Conservation (phyloP, 2,113 vertebrate species). For the Pristiophorus japonicus region DNA sequence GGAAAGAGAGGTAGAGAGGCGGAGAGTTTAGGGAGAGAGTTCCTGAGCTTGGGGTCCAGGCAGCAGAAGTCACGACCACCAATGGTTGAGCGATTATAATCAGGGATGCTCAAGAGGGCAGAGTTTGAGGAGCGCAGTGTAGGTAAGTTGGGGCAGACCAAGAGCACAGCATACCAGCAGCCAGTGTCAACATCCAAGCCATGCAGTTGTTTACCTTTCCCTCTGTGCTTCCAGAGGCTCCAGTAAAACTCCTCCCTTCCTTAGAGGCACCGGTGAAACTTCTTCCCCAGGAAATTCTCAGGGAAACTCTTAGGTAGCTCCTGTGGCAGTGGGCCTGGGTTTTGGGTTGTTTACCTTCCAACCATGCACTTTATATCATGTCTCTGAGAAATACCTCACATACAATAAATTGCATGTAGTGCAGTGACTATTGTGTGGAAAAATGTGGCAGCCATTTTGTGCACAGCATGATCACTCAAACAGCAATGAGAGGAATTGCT, state of each 20-base stretch:
- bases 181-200: background rate
- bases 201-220: background rate
- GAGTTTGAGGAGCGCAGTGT: no score
- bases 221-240: background rate
- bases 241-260: background rate
- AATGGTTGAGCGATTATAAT: no score
- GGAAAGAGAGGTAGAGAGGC: no score
- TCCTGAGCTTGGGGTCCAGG: no score
- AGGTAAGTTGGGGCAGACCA: no score
- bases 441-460: background rate
- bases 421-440: background rate
- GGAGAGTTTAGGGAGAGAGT: no score
- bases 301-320: no score
- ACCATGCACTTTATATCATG: background rate
- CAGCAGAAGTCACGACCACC: no score
- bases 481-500: background rate
- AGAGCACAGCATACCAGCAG: background rate
- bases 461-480: background rate
- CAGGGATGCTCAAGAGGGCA: no score
- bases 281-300: no score
- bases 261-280: no score
- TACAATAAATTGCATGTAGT: background rate
- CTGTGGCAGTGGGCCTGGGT: no score
- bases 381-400: background rate
- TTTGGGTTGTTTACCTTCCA: background rate